Conservation (phyloP, 2,888 invertebrate species). For the Willowsia nigromaculata region DNA sequence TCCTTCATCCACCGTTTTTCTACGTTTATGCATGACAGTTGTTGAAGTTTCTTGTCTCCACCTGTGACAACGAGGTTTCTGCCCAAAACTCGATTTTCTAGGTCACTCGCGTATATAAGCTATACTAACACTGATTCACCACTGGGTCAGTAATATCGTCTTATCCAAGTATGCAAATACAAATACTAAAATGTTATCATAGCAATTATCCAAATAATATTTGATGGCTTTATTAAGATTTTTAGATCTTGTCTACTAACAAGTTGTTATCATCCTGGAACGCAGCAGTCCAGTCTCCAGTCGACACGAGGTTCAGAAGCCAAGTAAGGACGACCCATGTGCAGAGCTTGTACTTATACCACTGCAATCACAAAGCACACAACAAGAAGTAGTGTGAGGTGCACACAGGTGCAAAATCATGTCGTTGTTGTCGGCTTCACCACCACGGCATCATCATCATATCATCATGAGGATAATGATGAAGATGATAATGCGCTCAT, state of each 20-base stretch:
- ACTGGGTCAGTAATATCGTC: slow-evolving; percentile 30
- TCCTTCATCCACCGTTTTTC: background rate
- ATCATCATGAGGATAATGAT: background rate
- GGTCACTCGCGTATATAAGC: slow-evolving; percentile 4
- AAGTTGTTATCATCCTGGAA: slow-evolving; percentile 15
- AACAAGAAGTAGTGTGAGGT: slow-evolving; percentile 37
- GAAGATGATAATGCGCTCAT: background rate
- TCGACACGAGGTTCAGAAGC: background rate
- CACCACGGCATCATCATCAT: too few species aligned
- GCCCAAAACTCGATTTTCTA: slow-evolving; percentile 31
- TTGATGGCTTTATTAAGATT: background rate
- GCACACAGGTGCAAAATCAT: slow-evolving; percentile 33
- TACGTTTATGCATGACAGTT: background rate
- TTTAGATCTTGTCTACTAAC: background rate
- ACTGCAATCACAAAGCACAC: slow-evolving; percentile 32
- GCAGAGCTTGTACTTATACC: slow-evolving; percentile 9
- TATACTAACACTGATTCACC: slow-evolving; percentile 9
- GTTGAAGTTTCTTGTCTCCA: background rate
- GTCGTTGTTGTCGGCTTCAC: slow-evolving; percentile 28
- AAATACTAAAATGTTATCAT: background rate
- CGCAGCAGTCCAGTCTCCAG: slow-evolving; percentile 8
- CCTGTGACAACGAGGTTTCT: background rate
- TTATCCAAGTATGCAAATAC: background rate
- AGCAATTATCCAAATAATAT: background rate
- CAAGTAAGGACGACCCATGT: slow-evolving; percentile 5